These are phyloP conservation scores for Phyllopteryx taeniolatus DNA, from an alignment of 2,113 vertebrate species.

Conservation along the genomic window DNA sequence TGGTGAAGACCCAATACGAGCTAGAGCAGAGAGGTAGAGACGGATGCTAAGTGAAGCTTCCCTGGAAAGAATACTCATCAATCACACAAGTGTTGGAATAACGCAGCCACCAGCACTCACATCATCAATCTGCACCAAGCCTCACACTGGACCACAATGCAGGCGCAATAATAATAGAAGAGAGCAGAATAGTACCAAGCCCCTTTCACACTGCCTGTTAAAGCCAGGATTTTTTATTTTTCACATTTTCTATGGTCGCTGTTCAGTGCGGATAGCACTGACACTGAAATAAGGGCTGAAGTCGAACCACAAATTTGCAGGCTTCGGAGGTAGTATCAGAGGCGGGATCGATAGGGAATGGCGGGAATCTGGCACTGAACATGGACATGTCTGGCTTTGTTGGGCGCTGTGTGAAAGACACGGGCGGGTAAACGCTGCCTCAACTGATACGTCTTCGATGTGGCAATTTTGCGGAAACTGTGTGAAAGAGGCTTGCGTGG, in stretches of 20 bases:
- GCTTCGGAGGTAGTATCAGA: too few species aligned
- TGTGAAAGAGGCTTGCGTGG: neutral
- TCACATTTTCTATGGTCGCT: neutral
- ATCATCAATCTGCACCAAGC: slow-evolving; percentile 59
- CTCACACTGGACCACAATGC: slow-evolving; percentile 20
- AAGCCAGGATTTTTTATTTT: neutral
- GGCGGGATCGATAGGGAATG: too few species aligned
- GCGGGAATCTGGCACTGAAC: too few species aligned
- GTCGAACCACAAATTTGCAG: too few species aligned
- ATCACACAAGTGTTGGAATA: slow-evolving; percentile 75
- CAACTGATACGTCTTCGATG: too few species aligned
- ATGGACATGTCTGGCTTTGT: too few species aligned
- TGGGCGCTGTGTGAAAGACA: too few species aligned
- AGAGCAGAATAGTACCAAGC: neutral
- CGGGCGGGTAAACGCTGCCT: too few species aligned
- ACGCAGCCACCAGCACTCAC: slow-evolving; percentile 44
- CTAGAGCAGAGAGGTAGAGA: slow-evolving; percentile 21
- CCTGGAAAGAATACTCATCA: slow-evolving; percentile 66
- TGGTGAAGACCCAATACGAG: slow-evolving; percentile 16
- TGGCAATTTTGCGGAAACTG: too few species aligned
- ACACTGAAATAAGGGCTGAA: too few species aligned
- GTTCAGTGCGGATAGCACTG: too few species aligned
- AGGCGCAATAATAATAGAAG: neutral
- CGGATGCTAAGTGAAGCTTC: slow-evolving; percentile 71
- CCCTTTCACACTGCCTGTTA: neutral